These are phyloP conservation scores for Urophycis tenuis DNA, from an alignment of 2,797 vertebrate genomes.

Conservation along the genomic window DNA sequence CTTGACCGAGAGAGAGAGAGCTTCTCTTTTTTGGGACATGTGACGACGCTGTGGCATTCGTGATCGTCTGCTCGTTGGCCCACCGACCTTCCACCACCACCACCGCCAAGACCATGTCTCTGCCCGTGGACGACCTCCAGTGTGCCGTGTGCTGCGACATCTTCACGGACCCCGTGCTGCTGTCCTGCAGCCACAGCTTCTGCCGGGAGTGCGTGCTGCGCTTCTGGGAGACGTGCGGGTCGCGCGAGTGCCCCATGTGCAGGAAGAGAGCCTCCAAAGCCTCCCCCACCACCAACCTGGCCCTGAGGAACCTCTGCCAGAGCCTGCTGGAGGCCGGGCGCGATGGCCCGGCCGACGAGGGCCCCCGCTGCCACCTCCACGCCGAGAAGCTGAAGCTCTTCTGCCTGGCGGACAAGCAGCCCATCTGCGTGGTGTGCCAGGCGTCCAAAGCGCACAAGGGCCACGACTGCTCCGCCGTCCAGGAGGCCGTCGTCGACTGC, in stretches of 20 bases:
- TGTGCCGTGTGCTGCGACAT: slow-evolving; percentile 72
- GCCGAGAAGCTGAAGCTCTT: slow-evolving; percentile 69
- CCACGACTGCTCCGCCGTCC: slow-evolving; percentile 62
- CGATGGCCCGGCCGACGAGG: slow-evolving; percentile 30
- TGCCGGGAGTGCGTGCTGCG: slow-evolving; percentile 65
- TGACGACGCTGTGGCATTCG: neutral
- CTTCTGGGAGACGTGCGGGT: slow-evolving; percentile 51
- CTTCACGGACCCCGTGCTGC: slow-evolving; percentile 67
- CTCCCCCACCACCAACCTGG: slow-evolving; percentile 60
- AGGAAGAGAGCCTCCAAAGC: slow-evolving; percentile 57
- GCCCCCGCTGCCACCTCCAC: slow-evolving; percentile 54
- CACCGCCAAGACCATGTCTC: slow-evolving; percentile 51
- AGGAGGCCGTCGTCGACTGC: slow-evolving; percentile 64
- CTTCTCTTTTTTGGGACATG: neutral
- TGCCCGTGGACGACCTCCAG: slow-evolving; percentile 70
- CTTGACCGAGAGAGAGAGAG: neutral
- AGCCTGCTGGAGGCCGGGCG: slow-evolving; percentile 43
- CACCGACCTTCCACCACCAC: too few species aligned
- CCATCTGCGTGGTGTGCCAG: slow-evolving; percentile 71
- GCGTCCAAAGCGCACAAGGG: slow-evolving; percentile 65
- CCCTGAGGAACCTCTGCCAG: slow-evolving; percentile 72
- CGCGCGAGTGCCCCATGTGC: slow-evolving; percentile 66
- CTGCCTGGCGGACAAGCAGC: slow-evolving; percentile 65
- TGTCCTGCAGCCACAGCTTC: slow-evolving; percentile 74
- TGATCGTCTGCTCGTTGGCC: neutral